A percentile compares a stretch with the other conserved stretches of the same genome.
phyloP scores from a whole-genome alignment of 2,888 invertebrate genomes.

The Apamea crenata region DNA sequence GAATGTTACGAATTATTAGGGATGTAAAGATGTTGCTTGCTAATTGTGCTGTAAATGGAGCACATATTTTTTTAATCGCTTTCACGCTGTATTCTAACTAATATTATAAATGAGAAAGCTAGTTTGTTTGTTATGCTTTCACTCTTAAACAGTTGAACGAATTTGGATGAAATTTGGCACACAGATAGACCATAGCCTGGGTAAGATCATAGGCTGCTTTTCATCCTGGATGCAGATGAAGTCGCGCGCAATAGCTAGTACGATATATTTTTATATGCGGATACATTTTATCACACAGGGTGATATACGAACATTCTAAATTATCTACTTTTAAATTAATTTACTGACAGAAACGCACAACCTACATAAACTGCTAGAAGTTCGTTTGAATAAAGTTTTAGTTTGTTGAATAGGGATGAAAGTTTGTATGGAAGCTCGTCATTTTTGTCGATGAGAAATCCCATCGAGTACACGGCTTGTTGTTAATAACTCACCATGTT shows the following conservation, averaged over 20 bases:
- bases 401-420: neutral
- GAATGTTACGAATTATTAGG: neutral
- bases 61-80: neutral
- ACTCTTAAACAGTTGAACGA: neutral
- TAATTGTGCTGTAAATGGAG: neutral
- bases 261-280: neutral
- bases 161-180: neutral
- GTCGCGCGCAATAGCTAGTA: neutral
- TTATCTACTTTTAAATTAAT: neutral
- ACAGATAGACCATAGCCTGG: too few species aligned
- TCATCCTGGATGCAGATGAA: too few species aligned
- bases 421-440: neutral
- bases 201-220: too few species aligned
- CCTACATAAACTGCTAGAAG: neutral
- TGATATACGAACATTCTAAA: neutral
- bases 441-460: neutral
- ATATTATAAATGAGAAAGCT: too few species aligned
- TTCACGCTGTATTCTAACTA: too few species aligned
- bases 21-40: neutral
- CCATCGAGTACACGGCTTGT: neutral
- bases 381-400: neutral
- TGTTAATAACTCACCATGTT: slow-evolving; percentile 5
- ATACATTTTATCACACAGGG: neutral
- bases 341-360: neutral
- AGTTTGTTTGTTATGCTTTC: neutral